phyloP scores from a whole-genome alignment of 2,888 invertebrate genomes.

The Blastobasis adustella region DNA sequence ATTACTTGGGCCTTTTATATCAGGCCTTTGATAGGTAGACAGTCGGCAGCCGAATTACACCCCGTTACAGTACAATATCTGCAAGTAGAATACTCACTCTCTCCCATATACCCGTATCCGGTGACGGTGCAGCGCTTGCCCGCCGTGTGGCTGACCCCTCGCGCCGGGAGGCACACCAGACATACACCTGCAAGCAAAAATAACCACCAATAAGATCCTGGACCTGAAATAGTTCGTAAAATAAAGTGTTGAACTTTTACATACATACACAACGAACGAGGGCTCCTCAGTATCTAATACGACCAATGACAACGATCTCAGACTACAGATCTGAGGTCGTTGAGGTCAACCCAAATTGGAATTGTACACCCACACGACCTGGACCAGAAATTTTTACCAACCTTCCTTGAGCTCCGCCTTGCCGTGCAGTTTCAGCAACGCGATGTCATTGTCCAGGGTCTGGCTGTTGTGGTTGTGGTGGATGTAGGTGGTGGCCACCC shows the following conservation, averaged over 20 bases:
- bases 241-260: too few relatives aligned
- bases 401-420: slow-evolving; percentile 92
- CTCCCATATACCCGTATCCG: slow-evolving; percentile 96
- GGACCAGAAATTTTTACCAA: slow-evolving; percentile 22
- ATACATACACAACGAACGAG: too few relatives aligned
- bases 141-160: slow-evolving; percentile 91
- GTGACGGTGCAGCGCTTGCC: slow-evolving; percentile 95
- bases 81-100: slow-evolving; percentile 75
- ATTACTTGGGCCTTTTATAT: too few relatives aligned
- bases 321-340: too few relatives aligned
- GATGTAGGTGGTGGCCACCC: slow-evolving; percentile 94
- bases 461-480: slow-evolving; percentile 97
- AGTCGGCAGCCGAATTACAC: too few relatives aligned
- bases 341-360: too few relatives aligned
- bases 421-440: slow-evolving; percentile 90
- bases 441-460: slow-evolving; percentile 95
- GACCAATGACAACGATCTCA: too few relatives aligned
- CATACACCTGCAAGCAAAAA: slow-evolving; percentile 60
- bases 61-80: too few relatives aligned
- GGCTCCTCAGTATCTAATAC: too few relatives aligned
- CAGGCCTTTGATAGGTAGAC: too few relatives aligned
- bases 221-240: too few relatives aligned
- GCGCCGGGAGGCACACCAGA: slow-evolving; percentile 90
- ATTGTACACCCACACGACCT: too few relatives aligned
- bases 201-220: background rate